Evolutionary conservation across 92 coral and sea anemone genomes (phyloP).

Genomic region (Zoanthus sansibaricus): DNA sequence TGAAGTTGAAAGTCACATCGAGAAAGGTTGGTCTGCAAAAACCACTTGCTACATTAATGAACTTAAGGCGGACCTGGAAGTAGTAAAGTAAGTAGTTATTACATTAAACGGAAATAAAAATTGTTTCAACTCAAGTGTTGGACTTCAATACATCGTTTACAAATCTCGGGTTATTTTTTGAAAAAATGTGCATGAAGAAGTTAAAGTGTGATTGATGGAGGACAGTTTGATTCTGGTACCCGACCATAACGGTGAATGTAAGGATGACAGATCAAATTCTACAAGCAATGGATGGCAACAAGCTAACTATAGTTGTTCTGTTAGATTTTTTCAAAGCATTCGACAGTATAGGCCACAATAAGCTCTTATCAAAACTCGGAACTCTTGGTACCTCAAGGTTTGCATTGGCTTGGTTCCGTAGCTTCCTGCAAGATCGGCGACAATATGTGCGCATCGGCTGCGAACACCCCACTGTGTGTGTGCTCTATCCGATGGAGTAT

Average conservation of each 20-base stretch:
- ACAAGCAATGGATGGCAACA: conserved; percentile 1
- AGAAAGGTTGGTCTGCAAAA: no score
- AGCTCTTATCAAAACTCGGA: neutral
- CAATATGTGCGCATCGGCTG: neutral
- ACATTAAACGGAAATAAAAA: no score
- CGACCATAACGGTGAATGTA: neutral
- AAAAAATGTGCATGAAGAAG: no score
- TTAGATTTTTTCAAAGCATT: neutral
- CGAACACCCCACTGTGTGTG: neutral
- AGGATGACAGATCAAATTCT: neutral
- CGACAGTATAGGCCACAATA: neutral
- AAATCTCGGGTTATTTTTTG: no score
- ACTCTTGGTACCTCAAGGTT: neutral
- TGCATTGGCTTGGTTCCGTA: neutral
- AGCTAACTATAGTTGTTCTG: neutral
- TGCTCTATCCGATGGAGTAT: neutral
- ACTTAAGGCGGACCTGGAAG: no score
- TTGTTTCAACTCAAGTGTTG: no score
- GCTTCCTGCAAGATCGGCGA: neutral
- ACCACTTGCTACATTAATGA: no score
- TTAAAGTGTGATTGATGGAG: no score
- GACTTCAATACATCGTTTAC: no score
- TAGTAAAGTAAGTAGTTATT: no score
- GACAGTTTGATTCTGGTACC: neutral
- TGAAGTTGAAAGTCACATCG: no score